Evolutionary conservation across 2,888 invertebrate species (phyloP).

Genomic region (Eulithis prunata): DNA sequence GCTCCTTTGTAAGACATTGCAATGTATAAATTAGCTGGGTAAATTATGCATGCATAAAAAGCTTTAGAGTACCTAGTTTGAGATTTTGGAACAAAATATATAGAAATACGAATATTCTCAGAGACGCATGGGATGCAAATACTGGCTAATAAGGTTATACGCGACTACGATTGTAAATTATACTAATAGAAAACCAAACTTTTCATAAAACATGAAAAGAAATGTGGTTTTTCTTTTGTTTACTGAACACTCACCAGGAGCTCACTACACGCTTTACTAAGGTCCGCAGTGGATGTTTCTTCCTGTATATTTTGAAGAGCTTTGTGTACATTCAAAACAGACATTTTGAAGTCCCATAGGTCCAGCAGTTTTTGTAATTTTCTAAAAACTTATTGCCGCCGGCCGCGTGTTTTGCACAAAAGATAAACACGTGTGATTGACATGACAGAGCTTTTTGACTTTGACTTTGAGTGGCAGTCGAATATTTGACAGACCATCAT

Average conservation of each 20-base stretch:
- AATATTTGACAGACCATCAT: too few relatives aligned
- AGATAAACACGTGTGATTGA: constrained; percentile 47
- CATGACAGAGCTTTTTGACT: too few relatives aligned
- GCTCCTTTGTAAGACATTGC: too few relatives aligned
- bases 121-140: too few relatives aligned
- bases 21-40: too few relatives aligned
- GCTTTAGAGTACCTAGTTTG: too few relatives aligned
- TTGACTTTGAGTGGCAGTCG: constrained; percentile 37
- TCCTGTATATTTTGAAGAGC: constrained; percentile 52
- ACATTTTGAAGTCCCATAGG: constrained; percentile 50
- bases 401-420: constrained; percentile 9
- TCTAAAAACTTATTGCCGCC: background rate
- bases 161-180: too few relatives aligned
- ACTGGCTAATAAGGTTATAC: too few relatives aligned
- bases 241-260: constrained; percentile 58
- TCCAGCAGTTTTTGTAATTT: constrained; percentile 12
- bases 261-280: constrained; percentile 58
- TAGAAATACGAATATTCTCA: too few relatives aligned
- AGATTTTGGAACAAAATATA: too few relatives aligned
- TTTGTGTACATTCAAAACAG: constrained; percentile 44
- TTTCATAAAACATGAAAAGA: constrained; percentile 2
- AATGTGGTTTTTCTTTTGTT: constrained; percentile 20
- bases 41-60: too few relatives aligned
- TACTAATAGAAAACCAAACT: too few relatives aligned
- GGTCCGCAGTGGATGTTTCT: constrained; percentile 56